Conservation (phyloP, 2,888 invertebrate species). For the Hypsopygia costalis region DNA sequence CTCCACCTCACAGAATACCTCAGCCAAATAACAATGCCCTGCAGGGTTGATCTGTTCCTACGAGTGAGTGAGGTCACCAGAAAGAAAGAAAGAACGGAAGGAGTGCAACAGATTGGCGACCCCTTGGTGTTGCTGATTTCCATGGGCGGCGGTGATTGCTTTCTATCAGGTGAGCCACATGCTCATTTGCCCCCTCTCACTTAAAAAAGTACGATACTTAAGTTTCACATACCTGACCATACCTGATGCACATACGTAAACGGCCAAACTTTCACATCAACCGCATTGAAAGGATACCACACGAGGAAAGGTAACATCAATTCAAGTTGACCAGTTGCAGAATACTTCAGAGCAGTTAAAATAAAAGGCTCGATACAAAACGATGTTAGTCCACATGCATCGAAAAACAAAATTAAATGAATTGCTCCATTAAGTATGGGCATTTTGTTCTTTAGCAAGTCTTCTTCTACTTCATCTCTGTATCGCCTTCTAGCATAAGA, state of each 20-base stretch:
- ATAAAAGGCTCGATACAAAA: conserved; percentile 34
- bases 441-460: conserved; percentile 17
- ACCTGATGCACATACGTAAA: conserved; percentile 35
- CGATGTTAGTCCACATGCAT: conserved; percentile 15
- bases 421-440: conserved; percentile 21
- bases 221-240: conserved; percentile 31
- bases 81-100: too few relatives aligned
- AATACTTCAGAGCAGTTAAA: conserved; percentile 28
- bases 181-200: too few relatives aligned
- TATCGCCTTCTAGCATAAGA: conserved; percentile 5
- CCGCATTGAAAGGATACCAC: conserved; percentile 45
- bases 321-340: conserved; percentile 28
- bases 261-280: conserved; percentile 31
- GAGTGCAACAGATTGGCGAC: too few relatives aligned
- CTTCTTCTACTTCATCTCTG: conserved; percentile 11
- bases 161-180: too few relatives aligned
- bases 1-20: too few relatives aligned
- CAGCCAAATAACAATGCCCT: too few relatives aligned
- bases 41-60: too few relatives aligned
- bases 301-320: conserved; percentile 36
- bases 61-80: too few relatives aligned
- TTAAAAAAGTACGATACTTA: background rate
- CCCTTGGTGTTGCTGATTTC: too few relatives aligned
- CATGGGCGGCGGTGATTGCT: too few relatives aligned
- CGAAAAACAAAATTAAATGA: conserved; percentile 20